Base-by-base conservation (phyloP, 1,140 invertebrate genomes). In the Drosophila jambulina region DNA sequence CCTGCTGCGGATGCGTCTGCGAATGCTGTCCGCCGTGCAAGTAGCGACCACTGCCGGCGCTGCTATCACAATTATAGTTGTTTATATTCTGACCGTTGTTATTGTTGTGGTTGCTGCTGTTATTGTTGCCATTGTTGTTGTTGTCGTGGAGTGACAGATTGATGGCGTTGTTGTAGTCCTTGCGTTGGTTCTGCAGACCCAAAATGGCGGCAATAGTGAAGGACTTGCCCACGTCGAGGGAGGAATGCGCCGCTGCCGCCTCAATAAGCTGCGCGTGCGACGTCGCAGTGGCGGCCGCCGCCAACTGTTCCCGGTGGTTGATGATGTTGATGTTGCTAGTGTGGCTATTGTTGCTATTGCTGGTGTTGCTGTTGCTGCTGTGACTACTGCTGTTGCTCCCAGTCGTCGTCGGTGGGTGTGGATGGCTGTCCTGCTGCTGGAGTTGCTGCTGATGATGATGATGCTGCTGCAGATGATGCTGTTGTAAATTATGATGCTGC, bases 131-230 rank as follows among this genome's bases (percentile, higher is more conserved):
- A 45, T 45, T 76, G 57, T 49, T 75, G 54, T 59, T 57, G 36
- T 60, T 84, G 61, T 80, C 85, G 79, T 93, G 92, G 38, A 93
- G 77, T 64, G 92, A 93, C 70, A 93, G 70, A 82, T 93, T 93
- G 68, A 93, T 93, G 62, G 91, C 92, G 78, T 91, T 92, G 79
- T 91, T 92, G 78, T 91, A 92, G 51, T 93, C 92, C 70, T 93
- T 92, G n/a, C 85, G 77, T 27, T 88, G 85, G 56, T 57, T 84
- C 48, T 93, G 93, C 54, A 96, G 93, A 9, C 96, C 96, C n/a
- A 97, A 93, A 80, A 97, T 97, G 19, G 96, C 96, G 71, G 96
- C 96, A 80, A 97, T 97, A 21, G 96, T 97, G 83, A 97, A 97
- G 3, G 96, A 96, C 84, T 96, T 96, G 29, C 93, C 92, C 65